Evolutionary conservation across 2,113 vertebrate genomes (phyloP).

Genomic region (Progne subis): DNA sequence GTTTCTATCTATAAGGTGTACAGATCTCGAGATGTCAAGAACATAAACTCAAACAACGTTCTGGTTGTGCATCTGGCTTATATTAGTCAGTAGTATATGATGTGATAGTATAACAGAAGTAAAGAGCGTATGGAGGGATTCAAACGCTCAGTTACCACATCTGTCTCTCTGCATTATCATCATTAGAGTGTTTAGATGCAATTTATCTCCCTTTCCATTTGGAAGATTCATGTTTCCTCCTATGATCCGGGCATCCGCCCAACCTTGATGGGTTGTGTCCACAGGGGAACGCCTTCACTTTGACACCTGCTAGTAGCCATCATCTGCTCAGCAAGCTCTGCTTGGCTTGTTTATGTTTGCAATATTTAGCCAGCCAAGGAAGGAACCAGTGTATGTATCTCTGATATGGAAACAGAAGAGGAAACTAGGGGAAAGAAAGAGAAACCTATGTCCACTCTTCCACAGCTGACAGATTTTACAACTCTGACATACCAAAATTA

Average conservation of each 20-base stretch:
- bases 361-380: neutral
- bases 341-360: neutral
- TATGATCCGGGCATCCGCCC: slow-evolving; percentile 31
- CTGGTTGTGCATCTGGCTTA: neutral
- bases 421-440: neutral
- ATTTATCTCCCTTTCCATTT: slow-evolving; percentile 46
- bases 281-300: neutral
- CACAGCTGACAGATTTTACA: neutral
- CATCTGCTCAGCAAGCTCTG: slow-evolving; percentile 23
- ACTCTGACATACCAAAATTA: neutral
- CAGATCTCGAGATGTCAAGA: neutral
- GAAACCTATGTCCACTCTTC: neutral
- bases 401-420: neutral
- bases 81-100: neutral
- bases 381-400: neutral
- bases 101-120: neutral
- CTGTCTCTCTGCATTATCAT: slow-evolving; percentile 59
- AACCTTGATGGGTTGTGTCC: neutral
- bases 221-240: slow-evolving; percentile 21
- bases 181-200: slow-evolving; percentile 46
- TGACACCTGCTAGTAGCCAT: slow-evolving; percentile 38
- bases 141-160: slow-evolving; percentile 25
- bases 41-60: neutral
- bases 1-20: neutral
- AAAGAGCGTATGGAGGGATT: slow-evolving; percentile 5